phyloP scores from a whole-genome alignment of 1,140 invertebrate genomes.

The Tetranychus cinnabarinus region DNA sequence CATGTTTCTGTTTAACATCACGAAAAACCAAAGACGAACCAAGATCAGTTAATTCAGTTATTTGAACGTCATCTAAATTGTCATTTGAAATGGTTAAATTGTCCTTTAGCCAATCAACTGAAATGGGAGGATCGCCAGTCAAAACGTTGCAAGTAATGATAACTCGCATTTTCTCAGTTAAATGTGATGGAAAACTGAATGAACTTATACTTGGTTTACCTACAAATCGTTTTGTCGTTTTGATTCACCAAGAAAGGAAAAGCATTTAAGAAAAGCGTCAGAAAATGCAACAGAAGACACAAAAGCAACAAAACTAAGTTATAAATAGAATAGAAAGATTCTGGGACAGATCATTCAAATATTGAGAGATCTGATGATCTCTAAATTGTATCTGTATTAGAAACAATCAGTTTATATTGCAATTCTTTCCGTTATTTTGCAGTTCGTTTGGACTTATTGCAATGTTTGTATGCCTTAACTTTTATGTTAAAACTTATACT shows the following conservation, averaged over 20 bases:
- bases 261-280: neutral
- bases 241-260: no score
- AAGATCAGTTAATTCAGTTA: constrained; percentile 7
- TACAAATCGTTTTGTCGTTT: neutral
- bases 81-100: constrained; percentile 13
- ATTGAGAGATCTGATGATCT: no score
- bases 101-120: constrained; percentile 52
- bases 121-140: constrained; percentile 46
- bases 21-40: constrained; percentile 20
- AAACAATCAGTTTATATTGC: no score
- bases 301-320: neutral
- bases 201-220: constrained; percentile 17
- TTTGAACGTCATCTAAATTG: constrained; percentile 27
- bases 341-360: no score
- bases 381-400: no score
- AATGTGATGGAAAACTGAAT: constrained; percentile 31
- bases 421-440: no score
- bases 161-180: constrained; percentile 56
- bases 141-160: constrained; percentile 58
- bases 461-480: no score
- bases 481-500: no score
- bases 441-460: no score
- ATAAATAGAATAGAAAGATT: neutral
- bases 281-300: neutral
- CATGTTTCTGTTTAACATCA: constrained; percentile 17